Evolutionary conservation across 2,888 invertebrate genomes (phyloP).

Genomic region (Spodoptera littoralis): DNA sequence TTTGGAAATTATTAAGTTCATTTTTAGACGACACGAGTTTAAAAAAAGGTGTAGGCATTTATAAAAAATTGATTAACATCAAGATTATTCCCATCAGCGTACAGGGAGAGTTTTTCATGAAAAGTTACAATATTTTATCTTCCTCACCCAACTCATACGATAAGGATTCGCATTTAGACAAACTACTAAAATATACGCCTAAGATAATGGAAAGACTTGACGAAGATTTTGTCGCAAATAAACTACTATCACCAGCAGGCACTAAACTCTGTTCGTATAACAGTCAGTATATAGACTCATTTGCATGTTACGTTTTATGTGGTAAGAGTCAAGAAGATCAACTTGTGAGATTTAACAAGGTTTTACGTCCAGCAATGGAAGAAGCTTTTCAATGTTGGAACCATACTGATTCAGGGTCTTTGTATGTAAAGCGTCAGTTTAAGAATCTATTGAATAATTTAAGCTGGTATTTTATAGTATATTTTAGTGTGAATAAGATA

Average conservation of each 20-base stretch:
- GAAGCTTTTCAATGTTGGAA: conserved; percentile 57
- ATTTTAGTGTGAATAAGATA: conserved; percentile 55
- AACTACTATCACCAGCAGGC: conserved; percentile 54
- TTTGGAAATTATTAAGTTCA: conserved; percentile 63
- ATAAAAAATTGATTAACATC: conserved; percentile 57
- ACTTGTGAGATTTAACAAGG: conserved; percentile 51
- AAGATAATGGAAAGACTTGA: conserved; percentile 63
- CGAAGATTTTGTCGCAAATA: conserved; percentile 59
- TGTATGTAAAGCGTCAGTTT: conserved; percentile 35
- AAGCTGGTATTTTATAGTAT: conserved; percentile 12
- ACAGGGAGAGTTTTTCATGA: conserved; percentile 53
- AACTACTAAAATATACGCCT: conserved; percentile 46
- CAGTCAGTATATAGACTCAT: conserved; percentile 23
- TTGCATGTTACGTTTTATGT: conserved; percentile 59
- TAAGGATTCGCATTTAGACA: conserved; percentile 44
- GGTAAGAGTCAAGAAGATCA: conserved; percentile 60
- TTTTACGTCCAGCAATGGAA: conserved; percentile 59
- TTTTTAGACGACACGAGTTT: conserved; percentile 66
- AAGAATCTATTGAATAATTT: conserved; percentile 29
- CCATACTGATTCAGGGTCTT: conserved; percentile 28
- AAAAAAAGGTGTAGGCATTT: conserved; percentile 66
- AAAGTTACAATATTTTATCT: conserved; percentile 63
- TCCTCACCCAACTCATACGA: conserved; percentile 57
- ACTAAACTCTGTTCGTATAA: conserved; percentile 43
- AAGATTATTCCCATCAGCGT: conserved; percentile 52